phyloP scores from a whole-genome alignment of 2,888 invertebrate genomes.

The Plagodis pulveraria region DNA sequence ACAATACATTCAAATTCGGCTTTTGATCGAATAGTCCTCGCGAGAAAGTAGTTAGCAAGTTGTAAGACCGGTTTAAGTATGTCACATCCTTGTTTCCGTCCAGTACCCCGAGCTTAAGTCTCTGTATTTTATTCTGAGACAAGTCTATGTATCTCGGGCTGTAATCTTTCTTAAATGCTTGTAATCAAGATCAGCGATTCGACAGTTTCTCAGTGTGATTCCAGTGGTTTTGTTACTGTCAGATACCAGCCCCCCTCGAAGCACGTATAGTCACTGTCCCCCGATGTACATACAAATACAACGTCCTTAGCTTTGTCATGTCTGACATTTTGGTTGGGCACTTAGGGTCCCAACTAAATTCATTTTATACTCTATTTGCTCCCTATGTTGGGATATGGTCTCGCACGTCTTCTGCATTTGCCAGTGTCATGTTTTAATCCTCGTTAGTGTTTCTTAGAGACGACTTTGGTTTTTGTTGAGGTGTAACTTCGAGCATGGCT shows the following conservation, averaged over 20 bases:
- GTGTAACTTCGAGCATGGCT: too few relatives aligned
- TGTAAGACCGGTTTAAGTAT: constrained; percentile 58
- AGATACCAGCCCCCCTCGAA: constrained; percentile 49
- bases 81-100: constrained; percentile 50
- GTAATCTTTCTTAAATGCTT: constrained; percentile 53
- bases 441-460: too few relatives aligned
- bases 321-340: constrained; percentile 38
- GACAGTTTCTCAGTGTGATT: constrained; percentile 46
- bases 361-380: too few relatives aligned
- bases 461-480: too few relatives aligned
- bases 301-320: constrained; percentile 38
- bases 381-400: too few relatives aligned
- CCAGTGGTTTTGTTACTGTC: constrained; percentile 45
- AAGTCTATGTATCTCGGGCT: constrained; percentile 55
- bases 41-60: constrained; percentile 51
- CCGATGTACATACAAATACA: constrained; percentile 46
- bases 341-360: constrained; percentile 2
- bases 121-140: constrained; percentile 55
- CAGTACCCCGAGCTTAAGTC: constrained; percentile 54
- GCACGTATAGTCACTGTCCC: constrained; percentile 35
- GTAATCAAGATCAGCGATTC: constrained; percentile 46
- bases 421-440: too few relatives aligned
- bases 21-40: constrained; percentile 60
- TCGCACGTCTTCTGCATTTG: too few relatives aligned
- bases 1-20: constrained; percentile 52